Percentiles rank a stretch among this genome's conserved stretches.
phyloP scores from a whole-genome alignment of 2,797 vertebrate genomes.

The Rhinatrema bivittatum region DNA sequence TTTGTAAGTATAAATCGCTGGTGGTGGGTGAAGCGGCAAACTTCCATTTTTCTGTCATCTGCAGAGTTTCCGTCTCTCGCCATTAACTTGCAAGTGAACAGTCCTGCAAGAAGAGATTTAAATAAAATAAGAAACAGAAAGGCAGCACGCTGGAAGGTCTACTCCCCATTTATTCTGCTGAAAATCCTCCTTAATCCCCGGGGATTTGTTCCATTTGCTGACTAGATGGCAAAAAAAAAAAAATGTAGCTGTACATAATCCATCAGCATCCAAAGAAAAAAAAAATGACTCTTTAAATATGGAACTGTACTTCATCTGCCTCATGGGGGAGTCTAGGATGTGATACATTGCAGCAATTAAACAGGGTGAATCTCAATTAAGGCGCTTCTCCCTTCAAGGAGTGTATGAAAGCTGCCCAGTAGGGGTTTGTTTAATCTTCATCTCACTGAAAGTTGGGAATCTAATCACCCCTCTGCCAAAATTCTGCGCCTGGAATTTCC shows the following conservation, averaged over 20 bases:
- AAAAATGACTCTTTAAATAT: conserved; percentile 55
- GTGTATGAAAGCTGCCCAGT: conserved; percentile 30
- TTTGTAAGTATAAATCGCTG: no score
- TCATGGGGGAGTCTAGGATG: conserved; percentile 1
- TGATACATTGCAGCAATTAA: conserved; percentile 57
- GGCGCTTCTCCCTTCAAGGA: conserved; percentile 30
- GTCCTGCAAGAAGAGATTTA: no score
- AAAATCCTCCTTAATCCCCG: conserved; percentile 33
- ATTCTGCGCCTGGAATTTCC: no score
- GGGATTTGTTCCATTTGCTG: conserved; percentile 33
- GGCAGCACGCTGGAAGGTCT: no score
- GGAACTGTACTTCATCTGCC: conserved; percentile 44
- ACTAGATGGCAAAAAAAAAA: conserved; percentile 33
- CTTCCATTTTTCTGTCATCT: no score
- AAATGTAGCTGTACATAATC: conserved; percentile 28
- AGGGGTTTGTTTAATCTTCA: conserved; percentile 35
- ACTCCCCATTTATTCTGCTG: not conserved
- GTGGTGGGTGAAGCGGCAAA: no score
- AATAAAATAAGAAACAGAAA: no score
- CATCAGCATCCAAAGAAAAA: conserved; percentile 42
- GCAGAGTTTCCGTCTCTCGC: no score
- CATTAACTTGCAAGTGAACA: no score
- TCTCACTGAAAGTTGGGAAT: no score
- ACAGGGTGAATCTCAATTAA: conserved; percentile 42
- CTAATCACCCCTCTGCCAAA: no score